Evolutionary conservation across 1,140 invertebrate species (phyloP), one percentile per base, ranked within the genome.

Genomic region (Belonocnema kinseyi): DNA sequence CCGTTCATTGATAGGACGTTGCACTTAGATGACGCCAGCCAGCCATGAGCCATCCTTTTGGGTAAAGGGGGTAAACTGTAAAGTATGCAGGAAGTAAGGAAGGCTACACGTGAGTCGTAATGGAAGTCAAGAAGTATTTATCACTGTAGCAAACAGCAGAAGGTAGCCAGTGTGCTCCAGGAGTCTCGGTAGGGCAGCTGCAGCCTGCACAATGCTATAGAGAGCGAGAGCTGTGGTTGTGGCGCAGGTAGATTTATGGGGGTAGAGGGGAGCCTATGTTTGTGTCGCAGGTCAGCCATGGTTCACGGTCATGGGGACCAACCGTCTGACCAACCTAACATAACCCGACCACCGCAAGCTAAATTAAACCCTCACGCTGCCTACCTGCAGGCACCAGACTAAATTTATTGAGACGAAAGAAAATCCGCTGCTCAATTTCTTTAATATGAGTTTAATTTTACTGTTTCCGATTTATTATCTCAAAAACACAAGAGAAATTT

Each of bases 221-320:
- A 80, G 80, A 82, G 82, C 78, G 80, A 82, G 76, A 84, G 77
- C 77, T 73, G 74, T 77, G 71, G 72, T 74, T 80, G 71, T 19
- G 13, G n/a, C 10, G 11, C 26, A 33, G 87, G 88, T 89, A 90
- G 87, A 89, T 89, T 90, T 90, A 90, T 89, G 87, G 80, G 84
- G 85, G 85, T 82, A 84, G 78, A 87, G 87, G 82, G 83, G 83
- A 85, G 83, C 76, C 74, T 77, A 83, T 86, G 87, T 88, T 86
- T 87, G 88, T 89, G 89, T 89, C 87, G 88, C 88, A 88, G 89
- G 88, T 90, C 89, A 90, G 86, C 80, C 81, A 79, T 80, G 87
- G 89, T 91, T 91, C 89, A 90, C 87, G 89, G 90, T 89, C 89
- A 89, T 85, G 85, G 73, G 83, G 83, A 87, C 86, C 83, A 77